Base-by-base conservation (phyloP, 1,140 invertebrate genomes). In the Drepana arcuata region DNA sequence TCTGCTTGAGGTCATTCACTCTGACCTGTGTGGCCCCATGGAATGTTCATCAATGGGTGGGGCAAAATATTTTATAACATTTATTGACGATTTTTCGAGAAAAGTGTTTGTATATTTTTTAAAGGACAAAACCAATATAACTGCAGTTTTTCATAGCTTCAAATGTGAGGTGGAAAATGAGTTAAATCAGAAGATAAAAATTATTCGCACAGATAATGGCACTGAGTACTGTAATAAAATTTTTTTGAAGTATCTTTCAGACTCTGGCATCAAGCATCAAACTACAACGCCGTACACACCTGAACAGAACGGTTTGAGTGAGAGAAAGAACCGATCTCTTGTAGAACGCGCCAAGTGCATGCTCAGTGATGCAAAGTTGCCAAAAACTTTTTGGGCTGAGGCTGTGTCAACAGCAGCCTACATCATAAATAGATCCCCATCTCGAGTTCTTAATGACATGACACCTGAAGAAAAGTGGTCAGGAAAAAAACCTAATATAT, bases 401-500 rank as follows among this genome's bases (percentile, higher is more conserved):
- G 24, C 24, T 6, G 24, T 26, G 10, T 6, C n/a, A 4, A 26
- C 24, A 26, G 24, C 24, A 26, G 24, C 24, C 2, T 10, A 26
- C n/a, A 26, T 26, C 6, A 10, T 26, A 2, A 26, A 26, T 10
- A 6, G 24, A 6, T 26, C 24, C 6, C 24, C 24, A 4, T n/a
- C 24, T 2, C 2, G 4, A 6, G n/a, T 10, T 10, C n/a, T 26
- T 2, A n/a, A 6, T 26, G 24, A 10, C 24, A 10, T 6, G 2
- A 26, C 24, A 30, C 35, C 35, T 2, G n/a, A 37, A 11, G 27
- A 30, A 21, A 21, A 56, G 21, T 74, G 66, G 66, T 27, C 31
- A 37, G 41, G 48, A n/a, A 16, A 37, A 14, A 60, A 42, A 24
- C 45, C 44, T 9, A 21, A 67, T 25, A 16, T 84, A 2, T 39